Evolutionary conservation across 2,113 vertebrate species (phyloP), one percentile per base, ranked within the genome.

Genomic region (Melanotaenia duboulayi): DNA sequence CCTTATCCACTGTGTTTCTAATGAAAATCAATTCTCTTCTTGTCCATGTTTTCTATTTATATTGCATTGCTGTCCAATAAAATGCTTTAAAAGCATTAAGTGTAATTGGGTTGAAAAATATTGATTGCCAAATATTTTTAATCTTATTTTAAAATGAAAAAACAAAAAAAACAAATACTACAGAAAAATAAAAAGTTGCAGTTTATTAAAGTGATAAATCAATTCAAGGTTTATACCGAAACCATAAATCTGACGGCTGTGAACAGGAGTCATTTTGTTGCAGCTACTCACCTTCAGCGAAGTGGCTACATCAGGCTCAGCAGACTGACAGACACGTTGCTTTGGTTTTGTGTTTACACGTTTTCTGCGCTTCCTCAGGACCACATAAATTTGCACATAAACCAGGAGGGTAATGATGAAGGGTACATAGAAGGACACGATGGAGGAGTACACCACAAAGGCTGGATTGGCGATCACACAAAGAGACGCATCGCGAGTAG

Each of bases 391-490:
- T 92, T 95, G 93, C 81, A 95, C 94, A 69, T 95, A 95, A 74
- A 95, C 94, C 58, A 95, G 90, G 74, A 95, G 85, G 1, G 94
- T 95, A 77, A 95, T 93, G 89, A 94, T 95, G 87, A 95, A 95
- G 77, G 94, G 94, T 19, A 94, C 92, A 46, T 95, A 95, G 91
- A 95, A 95, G 90, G 94, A 95, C 72, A 95, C 93, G 2, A 95
- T 94, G 76, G 94, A 95, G 19, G 94, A 95, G 86, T 95, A 95
- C 0, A 95, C 92, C 83, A 95, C 94, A 62, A 95, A 95, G 69
- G 93, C 92, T 0, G 94, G 94, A 70, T 95, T 95, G 62, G 93
- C 92, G n/a, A 95, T 94, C 67, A 93, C 91, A 78, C 94, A 95
- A 57, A 90, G 83, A 1, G 92, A 81, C 32, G 91, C 92, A 3